Percentiles rank a stretch among this genome's conserved stretches.
Conservation (phyloP, 2,797 vertebrate genomes). For the Notolepis coatsorum region DNA sequence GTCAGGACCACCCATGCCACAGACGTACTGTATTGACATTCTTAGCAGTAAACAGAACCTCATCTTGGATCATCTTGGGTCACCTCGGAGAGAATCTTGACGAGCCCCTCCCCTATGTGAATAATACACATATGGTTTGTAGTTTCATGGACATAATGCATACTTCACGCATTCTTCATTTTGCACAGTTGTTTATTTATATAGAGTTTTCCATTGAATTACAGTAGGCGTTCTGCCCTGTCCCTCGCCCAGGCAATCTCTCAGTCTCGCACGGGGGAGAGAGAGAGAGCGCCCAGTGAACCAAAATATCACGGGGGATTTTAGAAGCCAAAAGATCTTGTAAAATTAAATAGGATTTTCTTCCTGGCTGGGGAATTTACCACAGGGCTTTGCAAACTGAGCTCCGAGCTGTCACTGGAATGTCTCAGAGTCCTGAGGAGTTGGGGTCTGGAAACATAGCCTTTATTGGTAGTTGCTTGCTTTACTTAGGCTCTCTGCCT, state of each 20-base stretch:
- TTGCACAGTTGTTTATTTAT: slow-evolving; percentile 39
- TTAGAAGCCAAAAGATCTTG: slow-evolving; percentile 76
- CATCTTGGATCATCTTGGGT: not conserved
- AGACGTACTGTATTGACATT: slow-evolving; percentile 4
- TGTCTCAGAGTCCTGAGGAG: slow-evolving; percentile 58
- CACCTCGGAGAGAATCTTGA: not conserved
- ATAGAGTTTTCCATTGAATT: slow-evolving; percentile 39
- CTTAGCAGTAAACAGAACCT: not conserved
- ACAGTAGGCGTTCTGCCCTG: slow-evolving; percentile 41
- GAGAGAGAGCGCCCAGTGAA: slow-evolving; percentile 46
- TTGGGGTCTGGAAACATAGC: slow-evolving; percentile 68
- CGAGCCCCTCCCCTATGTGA: not conserved
- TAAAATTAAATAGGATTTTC: slow-evolving; percentile 85
- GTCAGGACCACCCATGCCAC: not conserved
- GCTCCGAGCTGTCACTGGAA: slow-evolving; percentile 75
- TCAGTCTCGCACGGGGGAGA: not conserved
- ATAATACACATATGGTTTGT: not conserved
- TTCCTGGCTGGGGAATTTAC: slow-evolving; percentile 74
- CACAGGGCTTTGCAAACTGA: slow-evolving; percentile 73
- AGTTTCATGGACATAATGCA: not conserved
- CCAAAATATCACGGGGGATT: slow-evolving; percentile 69
- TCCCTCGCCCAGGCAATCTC: not conserved
- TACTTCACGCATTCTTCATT: slow-evolving; percentile 23
- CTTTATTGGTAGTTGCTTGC: slow-evolving; percentile 70
- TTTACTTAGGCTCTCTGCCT: slow-evolving; percentile 70